Conservation (phyloP, 2,888 invertebrate species). For the Drosophila stalkeri region DNA sequence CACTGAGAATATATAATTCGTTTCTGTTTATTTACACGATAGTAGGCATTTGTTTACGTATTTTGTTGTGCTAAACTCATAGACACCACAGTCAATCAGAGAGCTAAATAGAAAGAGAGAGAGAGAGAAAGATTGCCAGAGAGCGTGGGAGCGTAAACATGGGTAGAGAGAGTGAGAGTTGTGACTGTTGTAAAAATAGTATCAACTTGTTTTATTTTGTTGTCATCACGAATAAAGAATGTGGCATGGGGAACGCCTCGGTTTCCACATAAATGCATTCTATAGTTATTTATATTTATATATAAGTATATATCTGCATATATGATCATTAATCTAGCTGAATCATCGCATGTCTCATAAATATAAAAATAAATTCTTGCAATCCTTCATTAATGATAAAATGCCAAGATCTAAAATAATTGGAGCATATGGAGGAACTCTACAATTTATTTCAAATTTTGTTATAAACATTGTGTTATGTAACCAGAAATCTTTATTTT, state of each 20-base stretch:
- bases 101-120: conserved; percentile 12
- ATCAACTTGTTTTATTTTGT: conserved; percentile 43
- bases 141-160: conserved; percentile 3
- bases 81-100: conserved; percentile 20
- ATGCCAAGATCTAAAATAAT: not conserved
- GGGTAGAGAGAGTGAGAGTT: conserved; percentile 4
- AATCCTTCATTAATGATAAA: not conserved
- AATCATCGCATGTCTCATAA: conserved; percentile 9
- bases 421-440: not conserved
- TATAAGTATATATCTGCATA: not conserved
- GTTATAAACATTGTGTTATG: not conserved
- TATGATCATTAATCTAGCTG: conserved; percentile 11
- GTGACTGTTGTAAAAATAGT: conserved; percentile 60
- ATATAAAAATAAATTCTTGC: conserved; percentile 2
- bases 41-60: conserved; percentile 72
- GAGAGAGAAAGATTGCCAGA: conserved; percentile 10
- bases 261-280: conserved; percentile 37
- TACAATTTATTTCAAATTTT: not conserved
- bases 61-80: conserved; percentile 69
- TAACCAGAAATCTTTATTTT: not conserved
- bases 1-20: conserved; percentile 49
- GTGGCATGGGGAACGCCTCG: conserved; percentile 48
- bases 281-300: conserved; percentile 14
- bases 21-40: conserved; percentile 70
- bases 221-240: conserved; percentile 59